Conservation (phyloP, 1,140 invertebrate genomes). For the Ips nitidus region DNA sequence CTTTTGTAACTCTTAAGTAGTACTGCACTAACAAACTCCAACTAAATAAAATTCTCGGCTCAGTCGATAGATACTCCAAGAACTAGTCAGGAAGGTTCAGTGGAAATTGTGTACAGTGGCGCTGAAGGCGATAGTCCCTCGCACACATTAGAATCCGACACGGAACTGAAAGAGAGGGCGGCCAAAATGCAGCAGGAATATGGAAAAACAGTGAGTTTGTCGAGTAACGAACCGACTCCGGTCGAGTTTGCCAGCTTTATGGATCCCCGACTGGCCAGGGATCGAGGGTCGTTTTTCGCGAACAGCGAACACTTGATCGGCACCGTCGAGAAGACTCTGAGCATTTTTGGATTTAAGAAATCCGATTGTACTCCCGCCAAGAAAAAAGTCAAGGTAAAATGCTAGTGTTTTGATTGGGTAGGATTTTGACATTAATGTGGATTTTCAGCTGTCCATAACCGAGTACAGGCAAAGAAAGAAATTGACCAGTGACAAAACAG, state of each 20-base stretch:
- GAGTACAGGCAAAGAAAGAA: conserved; percentile 71
- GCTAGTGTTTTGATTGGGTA: background rate
- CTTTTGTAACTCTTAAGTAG: no score
- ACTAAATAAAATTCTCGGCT: background rate
- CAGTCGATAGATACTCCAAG: conserved; percentile 28
- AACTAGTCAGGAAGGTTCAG: conserved; percentile 45
- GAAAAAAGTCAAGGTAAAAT: conserved; percentile 48
- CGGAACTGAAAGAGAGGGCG: conserved; percentile 52
- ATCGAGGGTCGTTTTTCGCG: conserved; percentile 39
- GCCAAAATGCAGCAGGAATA: conserved; percentile 56
- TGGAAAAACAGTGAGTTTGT: conserved; percentile 42
- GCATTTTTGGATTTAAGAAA: conserved; percentile 47
- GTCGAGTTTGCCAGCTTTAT: conserved; percentile 25
- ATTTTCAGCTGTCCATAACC: conserved; percentile 65
- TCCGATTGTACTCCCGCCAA: conserved; percentile 44
- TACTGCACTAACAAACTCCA: no score
- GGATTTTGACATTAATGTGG: background rate
- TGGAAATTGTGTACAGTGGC: conserved; percentile 50
- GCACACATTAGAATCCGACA: conserved; percentile 52
- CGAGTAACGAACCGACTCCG: background rate
- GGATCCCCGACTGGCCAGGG: conserved; percentile 42
- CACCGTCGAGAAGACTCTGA: conserved; percentile 51
- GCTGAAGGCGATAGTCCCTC: conserved; percentile 51
- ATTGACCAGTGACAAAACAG: conserved; percentile 49
- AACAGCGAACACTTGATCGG: conserved; percentile 50